Evolutionary conservation across 2,113 vertebrate species (phyloP), one percentile per base, ranked within the genome.

Genomic region (Zapornia atra): DNA sequence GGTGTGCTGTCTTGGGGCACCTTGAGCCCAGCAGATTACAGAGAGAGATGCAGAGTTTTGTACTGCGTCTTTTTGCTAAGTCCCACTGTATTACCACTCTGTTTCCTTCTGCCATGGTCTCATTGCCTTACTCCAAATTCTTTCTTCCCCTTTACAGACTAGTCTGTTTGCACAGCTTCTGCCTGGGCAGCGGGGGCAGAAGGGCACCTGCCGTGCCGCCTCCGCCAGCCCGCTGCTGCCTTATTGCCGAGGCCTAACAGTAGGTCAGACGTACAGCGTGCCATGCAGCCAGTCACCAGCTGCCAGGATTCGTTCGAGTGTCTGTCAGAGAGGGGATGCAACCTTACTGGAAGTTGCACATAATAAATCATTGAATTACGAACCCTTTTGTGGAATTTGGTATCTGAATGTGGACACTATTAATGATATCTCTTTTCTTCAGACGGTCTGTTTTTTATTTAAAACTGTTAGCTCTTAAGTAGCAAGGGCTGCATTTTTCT

Each of bases 261-360:
- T 28, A 38, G 51, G 38, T 81, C 57, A 44, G 5, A 80, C 38
- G 21, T 64, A 36, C 40, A 57, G 24, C 21, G 9, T 53, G 53
- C 24, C 21, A 6, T n/a, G 24, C 42, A 57, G 36, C 54, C 48
- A 17, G 26, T 59, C 50, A 70, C n/a, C 38, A 44, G 57, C 63
- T 81, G 44, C 34, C 31, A 22, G 0, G 1, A 53, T 28, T 42
- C 1, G 0, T 53, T 80, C 51, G 20, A 44, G 5, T 65, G 15
- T 50, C 40, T 2, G 0, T 26, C 44, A 53, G 7, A 64, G 26
- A 20, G 60, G 34, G 38, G 10, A 10, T 87, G 8, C 31, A 68
- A 12, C 6, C 7, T 15, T 70, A 15, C 56, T 24, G 64, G 42
- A 80, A 72, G n/a, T 3, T 72, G 29, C 40, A 50, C 24, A 10